A percentile compares a stretch with the other conserved stretches of the same genome.
Evolutionary conservation across 2,888 invertebrate genomes (phyloP).

Genomic region (Corythucha ciliata): DNA sequence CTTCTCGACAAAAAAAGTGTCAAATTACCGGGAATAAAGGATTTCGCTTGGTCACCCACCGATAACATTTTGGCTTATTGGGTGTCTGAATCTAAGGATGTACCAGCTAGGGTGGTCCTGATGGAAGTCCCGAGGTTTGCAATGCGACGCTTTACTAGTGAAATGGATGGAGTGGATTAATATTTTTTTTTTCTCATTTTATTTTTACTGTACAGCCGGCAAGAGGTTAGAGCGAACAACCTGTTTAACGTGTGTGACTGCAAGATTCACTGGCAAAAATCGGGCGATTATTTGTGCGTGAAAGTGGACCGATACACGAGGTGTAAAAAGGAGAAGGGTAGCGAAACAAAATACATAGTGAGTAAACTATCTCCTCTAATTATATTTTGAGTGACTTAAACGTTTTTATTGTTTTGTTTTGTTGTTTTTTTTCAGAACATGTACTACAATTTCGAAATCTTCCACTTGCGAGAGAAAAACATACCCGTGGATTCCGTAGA

Average conservation of each 20-base stretch:
- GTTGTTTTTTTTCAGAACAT: constrained; percentile 53
- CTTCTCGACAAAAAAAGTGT: constrained; percentile 90
- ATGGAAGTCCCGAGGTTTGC: constrained; percentile 74
- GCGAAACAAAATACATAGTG: constrained; percentile 78
- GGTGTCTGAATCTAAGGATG: constrained; percentile 95
- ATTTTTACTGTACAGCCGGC: constrained; percentile 46
- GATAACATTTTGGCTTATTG: constrained; percentile 95
- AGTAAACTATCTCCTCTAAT: constrained; percentile 9
- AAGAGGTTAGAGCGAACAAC: constrained; percentile 85
- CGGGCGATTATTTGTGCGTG: constrained; percentile 93
- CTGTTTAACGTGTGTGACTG: constrained; percentile 97
- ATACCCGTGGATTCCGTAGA: constrained; percentile 97
- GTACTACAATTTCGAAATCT: constrained; percentile 98
- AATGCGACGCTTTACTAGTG: constrained; percentile 2
- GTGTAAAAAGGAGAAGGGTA: constrained; percentile 82
- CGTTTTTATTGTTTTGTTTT: not conserved
- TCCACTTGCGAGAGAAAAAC: constrained; percentile 95
- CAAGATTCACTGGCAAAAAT: constrained; percentile 98
- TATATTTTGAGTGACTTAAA: not conserved
- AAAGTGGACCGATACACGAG: constrained; percentile 85
- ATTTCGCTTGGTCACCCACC: constrained; percentile 97
- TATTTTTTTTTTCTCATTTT: too few relatives aligned
- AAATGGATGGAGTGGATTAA: too few relatives aligned
- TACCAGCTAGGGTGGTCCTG: constrained; percentile 88
- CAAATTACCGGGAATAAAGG: constrained; percentile 79